Base-by-base conservation (phyloP, 2,113 vertebrate genomes). In the Himantopus leucocephalus region DNA sequence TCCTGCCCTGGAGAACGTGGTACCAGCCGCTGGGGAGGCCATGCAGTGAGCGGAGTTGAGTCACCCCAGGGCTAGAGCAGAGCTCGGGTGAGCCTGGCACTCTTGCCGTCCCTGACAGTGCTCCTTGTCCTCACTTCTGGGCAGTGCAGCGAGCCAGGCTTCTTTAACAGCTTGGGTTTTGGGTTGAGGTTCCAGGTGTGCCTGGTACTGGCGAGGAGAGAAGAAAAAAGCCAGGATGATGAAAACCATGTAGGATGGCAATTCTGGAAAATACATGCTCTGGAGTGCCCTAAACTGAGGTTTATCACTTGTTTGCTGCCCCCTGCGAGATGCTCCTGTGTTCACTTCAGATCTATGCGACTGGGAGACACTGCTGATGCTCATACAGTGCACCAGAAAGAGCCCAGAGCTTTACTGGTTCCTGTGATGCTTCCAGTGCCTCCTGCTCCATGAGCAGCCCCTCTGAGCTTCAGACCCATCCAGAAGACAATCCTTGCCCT, bases 1-100 rank as follows among this genome's bases (percentile, higher is more conserved):
- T 75, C 58, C 66, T 94, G 48, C 55, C 19, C 47, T 62, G 18
- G 22, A 48, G n/a, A 53, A 30, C 6, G 4, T 39, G 32, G 18
- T 76, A 6, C 78, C 37, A 27, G 15, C n/a, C 73, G 12, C 39
- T 5, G 1, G 34, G 34, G 27, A 55, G 43, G 62, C 30, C 0
- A 0, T 35, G 59, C 73, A 60, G 47, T 0, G 0, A 18, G 39
- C 0, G 0, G 27, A 50, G 34, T 10, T 72, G 60, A 41, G 53
- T 75, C 43, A n/a, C 13, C 8, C n/a, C 23, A 59, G 77, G 27
- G 11, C 70, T 55, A 20, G 26, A 81, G 70, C 37, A 55, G 37
- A 59, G 32, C 58, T 68, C 4, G 1, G 1, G 12, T 52, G 47
- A 82, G 34, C 43, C 47, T 63, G 41, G 35, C 27, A 12, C 19